Conservation (phyloP, 2,888 invertebrate species). For the Chesias legatella region DNA sequence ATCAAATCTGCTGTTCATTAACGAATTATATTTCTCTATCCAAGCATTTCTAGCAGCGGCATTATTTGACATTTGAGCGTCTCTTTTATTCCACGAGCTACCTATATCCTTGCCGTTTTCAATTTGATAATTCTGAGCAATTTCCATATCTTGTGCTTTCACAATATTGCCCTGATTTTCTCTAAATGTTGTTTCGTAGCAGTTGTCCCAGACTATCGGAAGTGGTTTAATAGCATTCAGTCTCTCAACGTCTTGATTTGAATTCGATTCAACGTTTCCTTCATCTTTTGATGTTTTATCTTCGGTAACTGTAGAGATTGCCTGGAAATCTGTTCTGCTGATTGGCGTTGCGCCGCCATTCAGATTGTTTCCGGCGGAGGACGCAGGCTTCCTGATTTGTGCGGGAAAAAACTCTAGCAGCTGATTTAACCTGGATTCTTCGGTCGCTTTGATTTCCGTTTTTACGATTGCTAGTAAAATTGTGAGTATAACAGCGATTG, state of each 20-base stretch:
- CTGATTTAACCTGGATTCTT: conserved; percentile 26
- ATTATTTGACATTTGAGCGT: conserved; percentile 33
- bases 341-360: conserved; percentile 48
- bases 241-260: conserved; percentile 30
- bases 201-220: conserved; percentile 62
- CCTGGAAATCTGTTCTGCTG: conserved; percentile 59
- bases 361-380: conserved; percentile 69
- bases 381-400: conserved; percentile 54
- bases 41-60: conserved; percentile 50
- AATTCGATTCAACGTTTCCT: conserved; percentile 25
- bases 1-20: conserved; percentile 51
- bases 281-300: conserved; percentile 48
- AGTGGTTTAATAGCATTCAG: conserved; percentile 34
- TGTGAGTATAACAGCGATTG: conserved; percentile 45
- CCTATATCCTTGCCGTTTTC: conserved; percentile 29
- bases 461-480: conserved; percentile 39
- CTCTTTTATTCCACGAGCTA: conserved; percentile 54
- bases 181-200: conserved; percentile 52
- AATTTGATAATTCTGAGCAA: conserved; percentile 38
- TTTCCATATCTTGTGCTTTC: conserved; percentile 45
- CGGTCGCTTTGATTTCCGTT: conserved; percentile 16
- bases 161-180: conserved; percentile 38
- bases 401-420: conserved; percentile 22
- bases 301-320: conserved; percentile 60
- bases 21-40: conserved; percentile 56